Evolutionary conservation across 2,113 vertebrate species (phyloP).

Genomic region (Ornithorhynchus anatinus): DNA sequence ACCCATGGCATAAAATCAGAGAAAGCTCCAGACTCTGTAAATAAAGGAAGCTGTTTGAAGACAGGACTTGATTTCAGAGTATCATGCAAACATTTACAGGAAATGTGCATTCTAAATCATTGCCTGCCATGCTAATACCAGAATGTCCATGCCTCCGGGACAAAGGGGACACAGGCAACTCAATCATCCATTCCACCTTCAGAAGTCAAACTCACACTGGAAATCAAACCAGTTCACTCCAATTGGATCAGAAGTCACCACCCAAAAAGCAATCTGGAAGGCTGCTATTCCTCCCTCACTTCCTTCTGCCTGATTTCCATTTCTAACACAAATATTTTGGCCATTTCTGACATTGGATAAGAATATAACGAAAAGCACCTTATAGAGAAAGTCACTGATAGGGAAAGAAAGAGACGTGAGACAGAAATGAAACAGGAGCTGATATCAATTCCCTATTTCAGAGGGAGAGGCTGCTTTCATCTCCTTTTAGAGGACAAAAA

Average conservation of each 20-base stretch:
- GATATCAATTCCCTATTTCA: slow-evolving; percentile 7
- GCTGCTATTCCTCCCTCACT: too few species aligned
- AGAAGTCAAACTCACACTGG: slow-evolving; percentile 30
- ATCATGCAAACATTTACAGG: neutral
- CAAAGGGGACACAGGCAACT: slow-evolving; percentile 63
- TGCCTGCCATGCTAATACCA: slow-evolving; percentile 53
- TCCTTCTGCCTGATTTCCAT: neutral
- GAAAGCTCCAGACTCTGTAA: too few species aligned
- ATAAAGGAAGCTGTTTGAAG: too few species aligned
- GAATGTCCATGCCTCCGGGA: slow-evolving; percentile 54
- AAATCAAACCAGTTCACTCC: slow-evolving; percentile 35
- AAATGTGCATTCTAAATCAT: fast-evolving
- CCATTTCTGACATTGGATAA: neutral
- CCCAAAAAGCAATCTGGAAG: too few species aligned
- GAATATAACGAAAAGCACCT: slow-evolving; percentile 45
- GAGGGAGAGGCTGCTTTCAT: slow-evolving; percentile 28
- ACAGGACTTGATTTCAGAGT: neutral
- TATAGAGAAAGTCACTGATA: too few species aligned
- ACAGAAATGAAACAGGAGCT: neutral
- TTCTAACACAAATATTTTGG: neutral
- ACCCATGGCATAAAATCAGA: too few species aligned
- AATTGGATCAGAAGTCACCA: neutral
- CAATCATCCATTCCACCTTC: slow-evolving; percentile 43
- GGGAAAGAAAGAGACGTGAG: slow-evolving; percentile 49
- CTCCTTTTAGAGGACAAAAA: slow-evolving; percentile 9